These are phyloP conservation scores for Bombus confusus DNA, from an alignment of 1,140 invertebrate genomes.

Conservation along the genomic window DNA sequence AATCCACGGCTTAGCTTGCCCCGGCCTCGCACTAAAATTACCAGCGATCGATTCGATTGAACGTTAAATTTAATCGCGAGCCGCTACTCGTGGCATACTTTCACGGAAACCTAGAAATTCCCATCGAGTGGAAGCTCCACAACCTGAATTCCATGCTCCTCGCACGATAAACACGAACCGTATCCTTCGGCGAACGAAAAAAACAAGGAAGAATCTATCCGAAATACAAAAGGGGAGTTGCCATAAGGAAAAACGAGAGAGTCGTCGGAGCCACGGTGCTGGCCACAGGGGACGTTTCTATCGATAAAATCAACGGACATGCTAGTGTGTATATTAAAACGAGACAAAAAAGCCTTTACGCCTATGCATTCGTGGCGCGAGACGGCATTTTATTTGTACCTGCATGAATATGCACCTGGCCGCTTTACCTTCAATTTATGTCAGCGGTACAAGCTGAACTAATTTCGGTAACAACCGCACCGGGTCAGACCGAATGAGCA, in stretches of 20 bases:
- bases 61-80: constrained; percentile 43
- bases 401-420: constrained; percentile 65
- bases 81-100: constrained; percentile 47
- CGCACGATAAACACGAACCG: background rate
- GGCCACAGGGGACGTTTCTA: background rate
- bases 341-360: constrained; percentile 3
- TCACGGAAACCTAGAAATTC: constrained; percentile 44
- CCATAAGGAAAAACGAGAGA: background rate
- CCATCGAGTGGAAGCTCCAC: constrained; percentile 14
- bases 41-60: constrained; percentile 38
- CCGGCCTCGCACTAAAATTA: constrained; percentile 25
- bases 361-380: background rate
- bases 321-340: too few species aligned
- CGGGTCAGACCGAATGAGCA: constrained; percentile 76
- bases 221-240: background rate
- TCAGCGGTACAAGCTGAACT: constrained; percentile 80
- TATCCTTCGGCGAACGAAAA: background rate
- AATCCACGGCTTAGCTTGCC: background rate
- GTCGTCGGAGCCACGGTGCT: background rate
- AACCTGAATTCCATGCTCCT: background rate
- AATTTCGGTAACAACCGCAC: constrained; percentile 82
- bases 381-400: constrained; percentile 11
- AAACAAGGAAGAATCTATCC: background rate
- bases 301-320: constrained; percentile 23
- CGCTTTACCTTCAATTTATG: constrained; percentile 80